phyloP scores from a whole-genome alignment of 1,140 invertebrate species.

The Epicauta chinensis region DNA sequence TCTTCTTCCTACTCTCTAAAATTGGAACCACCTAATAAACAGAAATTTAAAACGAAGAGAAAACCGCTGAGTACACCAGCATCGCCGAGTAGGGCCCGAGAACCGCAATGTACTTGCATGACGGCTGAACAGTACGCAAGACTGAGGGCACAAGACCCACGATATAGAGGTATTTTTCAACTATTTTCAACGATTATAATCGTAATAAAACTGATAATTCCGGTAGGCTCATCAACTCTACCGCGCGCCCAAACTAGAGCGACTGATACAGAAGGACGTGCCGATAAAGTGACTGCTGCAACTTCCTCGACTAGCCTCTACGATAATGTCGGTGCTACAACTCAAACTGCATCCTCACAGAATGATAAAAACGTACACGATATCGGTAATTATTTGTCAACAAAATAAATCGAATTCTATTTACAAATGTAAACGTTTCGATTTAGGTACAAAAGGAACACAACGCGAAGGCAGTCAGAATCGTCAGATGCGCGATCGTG shows the following conservation, averaged over 20 bases:
- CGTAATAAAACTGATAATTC: constrained; percentile 6
- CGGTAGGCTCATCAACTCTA: constrained; percentile 72
- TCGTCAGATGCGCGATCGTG: constrained; percentile 43
- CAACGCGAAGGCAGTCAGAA: constrained; percentile 37
- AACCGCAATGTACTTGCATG: constrained; percentile 93
- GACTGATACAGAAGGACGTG: constrained; percentile 58
- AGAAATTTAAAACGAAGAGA: constrained; percentile 75
- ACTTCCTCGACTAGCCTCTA: constrained; percentile 85
- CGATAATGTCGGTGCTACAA: constrained; percentile 69
- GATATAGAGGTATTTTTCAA: constrained; percentile 58
- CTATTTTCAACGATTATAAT: neutral
- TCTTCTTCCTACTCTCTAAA: constrained; percentile 93
- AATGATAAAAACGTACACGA: constrained; percentile 33
- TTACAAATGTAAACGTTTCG: neutral
- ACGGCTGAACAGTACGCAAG: constrained; percentile 85
- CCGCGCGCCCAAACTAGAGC: constrained; percentile 68
- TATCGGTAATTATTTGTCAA: constrained; percentile 1
- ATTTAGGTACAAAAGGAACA: constrained; percentile 32
- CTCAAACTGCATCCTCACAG: constrained; percentile 49
- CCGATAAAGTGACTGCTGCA: constrained; percentile 71
- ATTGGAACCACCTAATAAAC: constrained; percentile 80
- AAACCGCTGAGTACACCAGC: constrained; percentile 91
- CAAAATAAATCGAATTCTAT: too few relatives aligned
- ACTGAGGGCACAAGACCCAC: constrained; percentile 73
- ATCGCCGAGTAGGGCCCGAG: constrained; percentile 78